Evolutionary conservation across 64 coral and sea anemone genomes (phyloP), one percentile per base, ranked within the genome.

Genomic region (Cladopsammia gracilis): DNA sequence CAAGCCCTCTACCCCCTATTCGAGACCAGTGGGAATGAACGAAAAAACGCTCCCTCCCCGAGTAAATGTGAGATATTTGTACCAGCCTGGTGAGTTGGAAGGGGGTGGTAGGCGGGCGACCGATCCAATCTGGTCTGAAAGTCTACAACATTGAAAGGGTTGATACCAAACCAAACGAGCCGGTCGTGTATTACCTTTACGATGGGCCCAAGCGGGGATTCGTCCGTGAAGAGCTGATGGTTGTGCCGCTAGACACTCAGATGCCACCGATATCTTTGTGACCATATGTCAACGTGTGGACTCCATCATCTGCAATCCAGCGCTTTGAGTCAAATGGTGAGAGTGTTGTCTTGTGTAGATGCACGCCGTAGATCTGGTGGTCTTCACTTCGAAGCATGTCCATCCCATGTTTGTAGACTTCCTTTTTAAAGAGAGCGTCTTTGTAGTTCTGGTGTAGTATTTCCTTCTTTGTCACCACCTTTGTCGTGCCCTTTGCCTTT

Each of bases 21-120:
- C 67, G 19, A 54, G 92, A 3, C 70, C 66, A 64, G 57, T 94
- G 74, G 86, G 86, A 0, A 6, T 82, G n/a, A 14, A 70, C 74
- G 83, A 26, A 51, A 73, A 70, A 82, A 53, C 2, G 52, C 48
- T 13, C 46, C 23, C 53, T 48, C 19, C 10, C 42, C 4, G 49
- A 16, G 1, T 25, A 7, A 34, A 34, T 24, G 76, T 78, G 5
- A 13, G 76, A 6, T 78, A 78, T 78, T n/a, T 78, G 7, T 52
- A 19, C 5, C 46, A 87, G 18, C 47, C 34, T 34, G 34, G 34
- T 34, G 34, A 34, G 34, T 2, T 87, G 14, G 64, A 87, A 50
- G 83, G 83, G 3, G 83, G 83, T 20, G n/a, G 3, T 7, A 44
- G 9, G 6, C 14, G 83, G 7, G 83, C 83, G 3, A 87, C 83